phyloP scores from a whole-genome alignment of 2,113 vertebrate species.

The Gracilinanus agilis region DNA sequence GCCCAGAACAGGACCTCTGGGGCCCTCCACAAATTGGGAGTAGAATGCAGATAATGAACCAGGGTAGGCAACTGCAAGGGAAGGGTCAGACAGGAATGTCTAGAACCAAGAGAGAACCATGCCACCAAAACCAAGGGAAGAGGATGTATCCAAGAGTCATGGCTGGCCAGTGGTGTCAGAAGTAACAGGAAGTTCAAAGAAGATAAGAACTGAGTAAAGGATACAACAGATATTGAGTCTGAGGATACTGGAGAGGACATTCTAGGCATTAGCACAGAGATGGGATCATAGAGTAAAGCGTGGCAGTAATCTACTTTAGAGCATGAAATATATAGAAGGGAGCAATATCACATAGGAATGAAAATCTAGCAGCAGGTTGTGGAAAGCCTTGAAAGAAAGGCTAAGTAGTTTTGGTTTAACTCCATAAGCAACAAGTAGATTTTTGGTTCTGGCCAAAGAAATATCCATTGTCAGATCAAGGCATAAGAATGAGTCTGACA shows the following conservation, averaged over 20 bases:
- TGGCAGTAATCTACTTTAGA: not conserved
- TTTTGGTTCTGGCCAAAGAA: not conserved
- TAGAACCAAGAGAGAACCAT: not conserved
- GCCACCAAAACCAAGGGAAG: not conserved
- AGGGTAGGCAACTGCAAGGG: not conserved
- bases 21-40: not conserved
- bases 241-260: not conserved
- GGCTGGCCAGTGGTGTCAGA: not conserved
- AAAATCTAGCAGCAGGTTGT: not conserved
- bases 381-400: not conserved
- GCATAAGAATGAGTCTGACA: not conserved
- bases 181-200: not conserved
- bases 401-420: not conserved
- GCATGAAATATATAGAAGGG: not conserved
- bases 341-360: not conserved
- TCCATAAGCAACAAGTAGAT: not conserved
- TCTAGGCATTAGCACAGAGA: not conserved
- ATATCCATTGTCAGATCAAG: not conserved
- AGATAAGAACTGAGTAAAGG: not conserved
- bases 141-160: not conserved
- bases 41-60: not conserved
- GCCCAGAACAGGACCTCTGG: not conserved
- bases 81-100: not conserved
- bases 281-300: not conserved
- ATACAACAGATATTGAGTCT: not conserved